Conservation (phyloP, 2,113 vertebrate genomes). For the Myrmecobius fasciatus region DNA sequence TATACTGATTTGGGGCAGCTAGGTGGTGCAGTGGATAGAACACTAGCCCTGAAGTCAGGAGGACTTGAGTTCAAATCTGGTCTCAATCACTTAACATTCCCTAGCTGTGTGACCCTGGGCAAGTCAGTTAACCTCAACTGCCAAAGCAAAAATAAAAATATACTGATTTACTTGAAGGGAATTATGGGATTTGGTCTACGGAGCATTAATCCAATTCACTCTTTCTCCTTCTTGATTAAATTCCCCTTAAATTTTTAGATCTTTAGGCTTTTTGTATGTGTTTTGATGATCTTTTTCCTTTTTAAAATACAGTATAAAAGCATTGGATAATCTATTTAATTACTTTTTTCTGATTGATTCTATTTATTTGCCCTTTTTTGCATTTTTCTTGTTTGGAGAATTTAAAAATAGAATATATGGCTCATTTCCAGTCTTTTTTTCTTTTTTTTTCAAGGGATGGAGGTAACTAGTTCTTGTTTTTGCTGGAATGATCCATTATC, state of each 20-base stretch:
- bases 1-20: background rate
- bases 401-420: background rate
- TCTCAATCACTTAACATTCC: no score
- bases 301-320: background rate
- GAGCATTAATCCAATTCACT: background rate
- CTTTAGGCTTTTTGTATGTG: background rate
- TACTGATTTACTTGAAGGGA: background rate
- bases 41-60: no score
- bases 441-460: background rate
- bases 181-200: background rate
- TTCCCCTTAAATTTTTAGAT: background rate
- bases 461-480: background rate
- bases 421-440: background rate
- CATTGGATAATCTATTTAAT: background rate
- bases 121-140: no score
- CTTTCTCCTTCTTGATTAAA: background rate
- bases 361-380: background rate
- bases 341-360: background rate
- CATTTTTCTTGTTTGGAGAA: background rate
- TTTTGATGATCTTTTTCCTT: background rate
- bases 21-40: no score
- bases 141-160: no score
- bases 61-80: no score
- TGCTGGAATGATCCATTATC: background rate
- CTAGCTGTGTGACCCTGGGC: no score